A percentile compares a stretch with the other conserved stretches of the same genome.
phyloP scores from a whole-genome alignment of 2,113 vertebrate species.

The Parus major region DNA sequence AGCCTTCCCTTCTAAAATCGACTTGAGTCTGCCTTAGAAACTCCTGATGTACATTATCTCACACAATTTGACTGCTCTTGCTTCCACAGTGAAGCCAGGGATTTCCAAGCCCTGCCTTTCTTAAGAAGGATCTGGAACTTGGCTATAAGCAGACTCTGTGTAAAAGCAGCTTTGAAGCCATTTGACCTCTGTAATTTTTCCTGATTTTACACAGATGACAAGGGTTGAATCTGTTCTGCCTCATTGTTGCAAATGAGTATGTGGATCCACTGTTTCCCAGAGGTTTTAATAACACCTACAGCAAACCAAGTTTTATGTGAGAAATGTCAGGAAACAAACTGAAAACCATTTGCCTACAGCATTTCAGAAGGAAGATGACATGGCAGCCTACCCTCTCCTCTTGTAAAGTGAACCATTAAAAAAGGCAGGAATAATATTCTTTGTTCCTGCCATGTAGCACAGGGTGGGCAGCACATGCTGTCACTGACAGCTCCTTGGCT shows the following conservation, averaged over 20 bases:
- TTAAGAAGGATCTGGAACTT: not conserved
- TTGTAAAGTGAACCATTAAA: not conserved
- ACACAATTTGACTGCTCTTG: not conserved
- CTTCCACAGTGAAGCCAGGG: not conserved
- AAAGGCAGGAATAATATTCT: not conserved
- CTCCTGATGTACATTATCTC: not conserved
- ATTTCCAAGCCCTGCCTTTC: not conserved
- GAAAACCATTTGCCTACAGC: not conserved
- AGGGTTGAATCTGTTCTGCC: not conserved
- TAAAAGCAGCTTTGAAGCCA: slow-evolving; percentile 5
- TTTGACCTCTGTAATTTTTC: not conserved
- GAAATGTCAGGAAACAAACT: slow-evolving; percentile 27
- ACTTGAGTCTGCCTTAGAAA: not conserved
- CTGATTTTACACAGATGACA: not conserved
- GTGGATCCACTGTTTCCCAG: not conserved
- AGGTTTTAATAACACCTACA: not conserved
- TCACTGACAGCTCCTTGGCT: slow-evolving; percentile 15
- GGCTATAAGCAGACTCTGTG: not conserved
- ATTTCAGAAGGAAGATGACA: not conserved
- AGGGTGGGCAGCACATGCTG: slow-evolving; percentile 1
- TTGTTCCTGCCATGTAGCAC: slow-evolving; percentile 20
- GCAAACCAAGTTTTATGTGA: not conserved
- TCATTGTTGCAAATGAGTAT: slow-evolving; percentile 15
- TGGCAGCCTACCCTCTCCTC: slow-evolving; percentile 2
- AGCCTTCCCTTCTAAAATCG: not conserved